phyloP scores from a whole-genome alignment of 2,113 vertebrate species.

The Aptenodytes patagonicus region DNA sequence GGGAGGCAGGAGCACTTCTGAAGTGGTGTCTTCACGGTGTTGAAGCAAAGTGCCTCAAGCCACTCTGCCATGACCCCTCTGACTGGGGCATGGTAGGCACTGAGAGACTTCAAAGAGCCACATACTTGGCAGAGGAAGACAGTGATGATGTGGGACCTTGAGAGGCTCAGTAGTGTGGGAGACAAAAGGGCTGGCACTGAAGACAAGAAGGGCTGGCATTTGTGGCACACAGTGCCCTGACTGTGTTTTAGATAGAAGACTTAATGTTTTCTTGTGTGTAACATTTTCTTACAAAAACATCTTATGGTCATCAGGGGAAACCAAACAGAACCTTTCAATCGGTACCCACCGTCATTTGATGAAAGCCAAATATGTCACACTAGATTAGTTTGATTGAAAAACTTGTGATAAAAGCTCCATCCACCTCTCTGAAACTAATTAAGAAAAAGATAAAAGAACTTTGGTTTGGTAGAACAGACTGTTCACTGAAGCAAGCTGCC shows the following conservation, averaged over 20 bases:
- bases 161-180: not conserved
- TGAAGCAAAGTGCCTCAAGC: not conserved
- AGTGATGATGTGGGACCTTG: not conserved
- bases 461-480: constrained; percentile 64
- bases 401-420: constrained; percentile 70
- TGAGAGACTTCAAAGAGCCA: constrained; percentile 3
- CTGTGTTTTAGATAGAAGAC: constrained; percentile 9
- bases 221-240: not conserved
- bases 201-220: not conserved
- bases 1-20: not conserved
- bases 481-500: constrained; percentile 72
- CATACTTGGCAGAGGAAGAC: not conserved
- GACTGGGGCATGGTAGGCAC: not conserved
- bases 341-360: constrained; percentile 55
- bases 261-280: constrained; percentile 46
- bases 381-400: constrained; percentile 74
- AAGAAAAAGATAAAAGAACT: constrained; percentile 76
- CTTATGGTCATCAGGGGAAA: constrained; percentile 64
- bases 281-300: constrained; percentile 61
- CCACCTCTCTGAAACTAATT: constrained; percentile 74
- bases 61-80: not conserved
- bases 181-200: not conserved
- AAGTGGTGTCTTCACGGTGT: not conserved
- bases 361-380: constrained; percentile 71
- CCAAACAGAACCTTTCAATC: constrained; percentile 60